These are phyloP conservation scores for Lindbergichthys nudifrons DNA, from an alignment of 2,797 vertebrate genomes.

Conservation along the genomic window DNA sequence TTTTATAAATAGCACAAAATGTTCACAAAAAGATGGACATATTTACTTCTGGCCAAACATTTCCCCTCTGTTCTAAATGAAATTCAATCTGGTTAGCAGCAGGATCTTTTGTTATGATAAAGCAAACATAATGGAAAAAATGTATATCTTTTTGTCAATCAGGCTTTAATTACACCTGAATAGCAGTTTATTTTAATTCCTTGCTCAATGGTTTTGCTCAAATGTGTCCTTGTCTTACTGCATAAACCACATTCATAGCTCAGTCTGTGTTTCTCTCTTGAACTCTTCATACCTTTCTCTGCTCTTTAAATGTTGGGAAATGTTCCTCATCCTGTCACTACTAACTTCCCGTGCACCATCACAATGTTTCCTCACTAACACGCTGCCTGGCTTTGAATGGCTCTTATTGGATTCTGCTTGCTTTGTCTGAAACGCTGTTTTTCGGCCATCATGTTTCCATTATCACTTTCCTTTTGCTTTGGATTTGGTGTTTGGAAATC, in stretches of 20 bases:
- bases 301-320: conserved; percentile 30
- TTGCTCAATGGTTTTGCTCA: conserved; percentile 23
- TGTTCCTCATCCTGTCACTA: conserved; percentile 25
- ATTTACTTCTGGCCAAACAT: conserved; percentile 14
- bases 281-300: conserved; percentile 7
- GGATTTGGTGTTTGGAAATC: not conserved
- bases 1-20: conserved; percentile 2
- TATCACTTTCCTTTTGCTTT: conserved; percentile 27
- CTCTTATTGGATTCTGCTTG: conserved; percentile 27
- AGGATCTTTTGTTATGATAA: conserved; percentile 14
- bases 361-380: conserved; percentile 11
- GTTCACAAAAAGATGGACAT: conserved; percentile 3
- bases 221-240: conserved; percentile 9
- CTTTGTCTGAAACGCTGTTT: conserved; percentile 26
- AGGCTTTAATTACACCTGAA: conserved; percentile 10
- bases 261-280: conserved; percentile 31
- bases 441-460: conserved; percentile 12
- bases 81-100: conserved; percentile 5
- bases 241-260: not conserved
- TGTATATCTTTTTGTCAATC: not conserved
- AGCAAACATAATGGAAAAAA: not conserved
- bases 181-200: not conserved
- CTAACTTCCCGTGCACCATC: conserved; percentile 23
- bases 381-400: conserved; percentile 51
- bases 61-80: conserved; percentile 1